Conservation (phyloP, 1,140 invertebrate species). For the Zaprionus camerounensis region DNA sequence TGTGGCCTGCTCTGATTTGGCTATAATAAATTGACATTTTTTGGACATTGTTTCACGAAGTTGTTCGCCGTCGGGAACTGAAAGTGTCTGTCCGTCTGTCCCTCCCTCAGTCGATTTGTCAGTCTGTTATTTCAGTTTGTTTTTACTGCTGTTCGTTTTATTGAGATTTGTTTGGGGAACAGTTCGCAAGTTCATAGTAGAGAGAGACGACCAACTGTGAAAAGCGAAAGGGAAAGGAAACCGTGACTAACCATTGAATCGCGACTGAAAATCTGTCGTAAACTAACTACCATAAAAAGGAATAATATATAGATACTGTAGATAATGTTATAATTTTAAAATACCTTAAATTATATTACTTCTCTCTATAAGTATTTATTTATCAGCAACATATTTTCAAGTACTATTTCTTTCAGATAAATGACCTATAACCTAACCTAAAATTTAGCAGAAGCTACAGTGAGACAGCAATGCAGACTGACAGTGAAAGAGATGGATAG, state of each 20-base stretch:
- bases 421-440: conserved; percentile 4
- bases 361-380: too few relatives aligned
- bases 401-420: background rate
- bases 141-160: conserved; percentile 34
- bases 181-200: conserved; percentile 7
- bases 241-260: background rate
- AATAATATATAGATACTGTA: too few relatives aligned
- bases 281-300: too few relatives aligned
- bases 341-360: too few relatives aligned
- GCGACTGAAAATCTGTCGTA: too few relatives aligned
- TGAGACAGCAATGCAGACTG: conserved; percentile 34
- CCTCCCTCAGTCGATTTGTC: conserved; percentile 6
- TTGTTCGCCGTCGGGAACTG: conserved; percentile 26
- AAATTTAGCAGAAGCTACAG: conserved; percentile 21
- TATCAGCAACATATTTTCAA: background rate
- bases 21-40: conserved; percentile 76
- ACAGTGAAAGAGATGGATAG: conserved; percentile 36
- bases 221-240: background rate
- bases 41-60: conserved; percentile 50
- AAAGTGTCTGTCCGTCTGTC: conserved; percentile 12
- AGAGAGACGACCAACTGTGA: background rate
- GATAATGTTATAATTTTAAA: too few relatives aligned
- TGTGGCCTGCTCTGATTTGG: conserved; percentile 61
- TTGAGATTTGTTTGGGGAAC: conserved; percentile 5
- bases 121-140: conserved; percentile 60